Evolutionary conservation across 1,140 invertebrate species (phyloP).

Genomic region (Drosophila leontia): DNA sequence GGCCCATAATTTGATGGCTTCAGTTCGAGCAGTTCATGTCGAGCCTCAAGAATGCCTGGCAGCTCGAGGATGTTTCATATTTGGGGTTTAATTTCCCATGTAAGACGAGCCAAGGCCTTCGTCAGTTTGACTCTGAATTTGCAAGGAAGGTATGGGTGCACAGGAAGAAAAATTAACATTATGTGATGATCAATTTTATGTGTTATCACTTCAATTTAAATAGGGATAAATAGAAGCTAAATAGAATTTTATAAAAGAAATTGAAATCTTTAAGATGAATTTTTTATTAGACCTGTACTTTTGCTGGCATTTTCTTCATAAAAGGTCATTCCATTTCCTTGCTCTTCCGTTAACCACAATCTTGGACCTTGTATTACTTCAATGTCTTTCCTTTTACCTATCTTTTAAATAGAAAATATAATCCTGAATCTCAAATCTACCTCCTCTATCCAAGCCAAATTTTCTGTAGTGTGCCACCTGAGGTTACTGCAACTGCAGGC

Average conservation of each 20-base stretch:
- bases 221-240: not conserved
- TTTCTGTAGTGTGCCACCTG: slow-evolving; percentile 1
- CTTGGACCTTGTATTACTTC: too few species aligned
- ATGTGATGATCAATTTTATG: not conserved
- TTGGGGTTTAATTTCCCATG: slow-evolving; percentile 70
- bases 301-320: too few species aligned
- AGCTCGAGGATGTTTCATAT: slow-evolving; percentile 74
- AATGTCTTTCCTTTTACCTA: not conserved
- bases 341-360: too few species aligned
- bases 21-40: slow-evolving; percentile 47
- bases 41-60: slow-evolving; percentile 63
- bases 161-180: not conserved
- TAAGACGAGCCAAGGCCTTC: slow-evolving; percentile 30
- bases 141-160: not conserved
- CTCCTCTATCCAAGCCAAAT: not conserved
- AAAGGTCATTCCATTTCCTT: too few species aligned
- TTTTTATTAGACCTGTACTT: too few species aligned
- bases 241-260: too few species aligned
- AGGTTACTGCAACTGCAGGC: slow-evolving; percentile 23
- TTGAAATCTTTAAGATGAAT: too few species aligned
- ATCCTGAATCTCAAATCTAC: not conserved
- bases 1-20: slow-evolving; percentile 69
- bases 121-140: slow-evolving; percentile 7
- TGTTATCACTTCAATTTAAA: not conserved
- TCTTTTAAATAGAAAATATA: not conserved